Base-by-base conservation (phyloP, 37 sponge, comb jelly and placozoan species). In the Spongilla lacustris region DNA sequence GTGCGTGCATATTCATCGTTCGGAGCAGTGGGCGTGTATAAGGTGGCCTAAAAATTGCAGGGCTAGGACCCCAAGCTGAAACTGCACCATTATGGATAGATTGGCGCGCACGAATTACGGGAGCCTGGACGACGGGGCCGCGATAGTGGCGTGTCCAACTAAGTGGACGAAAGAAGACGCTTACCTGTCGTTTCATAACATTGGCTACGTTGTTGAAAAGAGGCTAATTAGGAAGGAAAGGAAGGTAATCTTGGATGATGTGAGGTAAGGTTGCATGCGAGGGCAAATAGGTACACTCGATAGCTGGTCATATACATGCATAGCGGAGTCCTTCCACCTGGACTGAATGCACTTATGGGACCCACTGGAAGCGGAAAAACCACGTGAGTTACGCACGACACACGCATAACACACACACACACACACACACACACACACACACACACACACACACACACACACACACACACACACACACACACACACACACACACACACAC, bases 321-420 rank as follows among this genome's bases (percentile, higher is more conserved):
- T 29, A 89, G 89, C 48, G 89, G 89, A 19, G 30, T 89, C 23
- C 26, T 89, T 66, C 50, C 29, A 26, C 68, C 79, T 36, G 89
- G 89, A 36, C 67, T 89, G 67, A 89, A 89, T 77, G 89, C 89
- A 23, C 68, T 89, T 13, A 78, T 89, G 79, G 89, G 89, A 36
- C 89, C 89, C 36, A 89, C 89, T 76, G 89, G 89, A 27, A 84
- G 84, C 71, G 89, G 89, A 36, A 89, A 89, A 41, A 89, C 89
- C 12, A 83, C 84, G 89, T 89, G 35, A 82, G 89, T 71, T n/a
- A 23, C 1, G 58, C 58, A 58, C 8, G 46, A 46, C 8, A 8
- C 8, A 8, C 46, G 8, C 46, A 4, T 8, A 46, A 46, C 8
- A 46, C n/a, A n/a, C n/a, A n/a, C n/a, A n/a, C n/a, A n/a, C n/a